Evolutionary conservation across 2,113 vertebrate genomes (phyloP).

Genomic region (Tachuris rubrigastra): DNA sequence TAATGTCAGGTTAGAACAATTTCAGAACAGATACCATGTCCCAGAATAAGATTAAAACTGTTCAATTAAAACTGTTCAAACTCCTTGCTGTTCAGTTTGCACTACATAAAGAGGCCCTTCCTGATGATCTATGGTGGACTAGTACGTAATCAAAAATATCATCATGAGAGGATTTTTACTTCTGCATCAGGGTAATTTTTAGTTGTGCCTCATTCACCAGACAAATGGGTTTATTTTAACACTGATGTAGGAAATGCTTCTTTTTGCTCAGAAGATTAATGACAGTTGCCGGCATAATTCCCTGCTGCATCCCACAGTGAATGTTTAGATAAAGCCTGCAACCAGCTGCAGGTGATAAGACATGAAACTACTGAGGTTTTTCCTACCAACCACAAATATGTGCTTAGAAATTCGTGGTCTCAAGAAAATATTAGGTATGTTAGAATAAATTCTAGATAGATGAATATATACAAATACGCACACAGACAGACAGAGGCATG

Average conservation of each 20-base stretch:
- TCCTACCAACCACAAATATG: background rate
- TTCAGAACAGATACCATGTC: background rate
- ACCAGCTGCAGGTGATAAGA: constrained; percentile 29
- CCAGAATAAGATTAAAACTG: background rate
- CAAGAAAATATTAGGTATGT: background rate
- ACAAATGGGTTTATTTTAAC: constrained; percentile 30
- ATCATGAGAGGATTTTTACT: background rate
- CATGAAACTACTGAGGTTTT: background rate
- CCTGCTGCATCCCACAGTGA: background rate
- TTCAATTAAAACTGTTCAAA: background rate
- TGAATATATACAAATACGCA: background rate
- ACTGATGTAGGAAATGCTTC: background rate
- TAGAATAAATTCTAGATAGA: background rate
- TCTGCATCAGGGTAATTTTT: background rate
- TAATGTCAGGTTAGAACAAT: background rate
- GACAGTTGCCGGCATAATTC: constrained; percentile 20
- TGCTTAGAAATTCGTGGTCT: background rate
- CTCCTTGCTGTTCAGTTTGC: background rate
- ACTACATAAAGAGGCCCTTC: background rate
- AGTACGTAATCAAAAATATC: background rate
- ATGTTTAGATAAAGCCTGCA: constrained; percentile 46
- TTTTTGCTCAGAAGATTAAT: constrained; percentile 38
- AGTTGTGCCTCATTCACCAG: constrained; percentile 35
- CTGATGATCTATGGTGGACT: background rate
- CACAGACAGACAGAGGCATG: background rate